These are phyloP conservation scores for Hoplodrina ambigua DNA, from an alignment of 2,888 invertebrate genomes.

Conservation along the genomic window DNA sequence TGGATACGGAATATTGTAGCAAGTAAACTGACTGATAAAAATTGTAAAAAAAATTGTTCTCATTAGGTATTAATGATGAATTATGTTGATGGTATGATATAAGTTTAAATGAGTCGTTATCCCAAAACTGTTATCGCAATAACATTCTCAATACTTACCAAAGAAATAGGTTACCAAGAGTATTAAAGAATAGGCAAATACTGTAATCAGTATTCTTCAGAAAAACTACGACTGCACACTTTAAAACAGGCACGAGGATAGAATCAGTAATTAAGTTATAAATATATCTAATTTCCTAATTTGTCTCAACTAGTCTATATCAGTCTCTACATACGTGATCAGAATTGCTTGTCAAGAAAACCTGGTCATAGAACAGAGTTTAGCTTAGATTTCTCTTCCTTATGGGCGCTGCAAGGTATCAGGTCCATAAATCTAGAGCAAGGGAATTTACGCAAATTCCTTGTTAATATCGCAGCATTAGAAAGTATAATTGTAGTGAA, in stretches of 20 bases:
- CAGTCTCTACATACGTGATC: conserved; percentile 42
- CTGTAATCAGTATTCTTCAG: not conserved
- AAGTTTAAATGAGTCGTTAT: no score
- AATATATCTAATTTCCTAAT: conserved; percentile 43
- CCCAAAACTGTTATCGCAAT: not conserved
- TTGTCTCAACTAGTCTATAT: conserved; percentile 18
- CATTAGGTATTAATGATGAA: no score
- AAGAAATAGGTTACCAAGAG: not conserved
- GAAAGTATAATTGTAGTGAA: conserved; percentile 50
- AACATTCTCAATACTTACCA: not conserved
- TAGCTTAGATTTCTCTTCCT: conserved; percentile 59
- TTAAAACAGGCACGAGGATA: conserved; percentile 5
- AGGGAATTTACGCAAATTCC: conserved; percentile 56
- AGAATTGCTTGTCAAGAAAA: conserved; percentile 29
- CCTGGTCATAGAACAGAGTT: conserved; percentile 32
- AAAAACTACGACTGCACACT: not conserved
- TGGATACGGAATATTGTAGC: no score
- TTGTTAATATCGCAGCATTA: conserved; percentile 39
- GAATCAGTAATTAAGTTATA: conserved; percentile 35
- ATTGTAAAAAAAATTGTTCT: no score
- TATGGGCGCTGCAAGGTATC: conserved; percentile 47
- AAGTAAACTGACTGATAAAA: no score
- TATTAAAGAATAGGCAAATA: not conserved
- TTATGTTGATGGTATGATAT: no score
- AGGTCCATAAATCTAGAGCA: conserved; percentile 43